Evolutionary conservation across 2,797 vertebrate genomes (phyloP).

Genomic region (Sus cebifrons): DNA sequence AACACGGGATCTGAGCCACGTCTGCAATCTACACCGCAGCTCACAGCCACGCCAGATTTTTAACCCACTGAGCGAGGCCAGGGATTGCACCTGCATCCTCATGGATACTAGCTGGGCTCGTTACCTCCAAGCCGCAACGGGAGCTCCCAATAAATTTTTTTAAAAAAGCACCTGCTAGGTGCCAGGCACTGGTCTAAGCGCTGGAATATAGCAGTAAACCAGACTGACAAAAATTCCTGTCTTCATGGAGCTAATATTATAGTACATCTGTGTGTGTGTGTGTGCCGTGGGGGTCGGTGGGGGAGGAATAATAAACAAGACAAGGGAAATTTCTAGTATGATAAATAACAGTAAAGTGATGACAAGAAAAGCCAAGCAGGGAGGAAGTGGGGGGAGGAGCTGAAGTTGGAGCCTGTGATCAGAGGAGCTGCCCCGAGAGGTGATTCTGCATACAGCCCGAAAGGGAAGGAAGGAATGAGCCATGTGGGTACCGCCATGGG

Average conservation of each 20-base stretch:
- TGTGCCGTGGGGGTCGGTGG: too few species aligned
- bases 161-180: background rate
- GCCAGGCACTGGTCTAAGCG: background rate
- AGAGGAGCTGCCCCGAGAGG: background rate
- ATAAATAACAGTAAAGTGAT: background rate
- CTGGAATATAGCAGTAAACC: background rate
- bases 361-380: background rate
- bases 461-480: background rate
- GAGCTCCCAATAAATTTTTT: too few species aligned
- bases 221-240: background rate
- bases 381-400: background rate
- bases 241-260: background rate
- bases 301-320: background rate
- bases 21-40: too few species aligned
- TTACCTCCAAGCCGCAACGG: too few species aligned
- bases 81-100: too few species aligned
- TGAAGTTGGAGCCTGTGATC: background rate
- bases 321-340: background rate
- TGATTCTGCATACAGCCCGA: background rate
- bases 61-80: too few species aligned
- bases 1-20: too few species aligned
- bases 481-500: background rate
- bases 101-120: too few species aligned
- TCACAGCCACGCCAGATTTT: too few species aligned
- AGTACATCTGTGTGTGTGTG: background rate